Conservation (phyloP, 2,113 vertebrate species). For the Forbesichthys agassizii region DNA sequence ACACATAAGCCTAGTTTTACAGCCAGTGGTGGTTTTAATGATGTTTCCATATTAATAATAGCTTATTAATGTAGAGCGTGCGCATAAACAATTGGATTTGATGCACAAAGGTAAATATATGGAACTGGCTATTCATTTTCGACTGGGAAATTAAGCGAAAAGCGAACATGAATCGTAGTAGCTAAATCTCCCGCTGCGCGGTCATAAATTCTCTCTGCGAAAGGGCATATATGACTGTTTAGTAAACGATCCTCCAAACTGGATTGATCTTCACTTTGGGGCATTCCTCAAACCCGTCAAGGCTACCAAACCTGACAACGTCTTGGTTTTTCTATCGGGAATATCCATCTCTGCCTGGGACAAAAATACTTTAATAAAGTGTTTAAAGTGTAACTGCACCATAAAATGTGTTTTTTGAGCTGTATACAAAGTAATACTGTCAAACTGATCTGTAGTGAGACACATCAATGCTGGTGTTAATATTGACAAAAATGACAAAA, state of each 20-base stretch:
- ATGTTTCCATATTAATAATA: background rate
- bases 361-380: slow-evolving; percentile 1
- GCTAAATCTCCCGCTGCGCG: slow-evolving; percentile 37
- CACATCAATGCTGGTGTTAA: no score
- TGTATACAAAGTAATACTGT: no score
- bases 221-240: slow-evolving; percentile 70
- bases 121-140: background rate
- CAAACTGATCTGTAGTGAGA: no score
- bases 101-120: background rate
- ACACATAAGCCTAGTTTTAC: background rate
- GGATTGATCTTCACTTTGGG: slow-evolving; percentile 67
- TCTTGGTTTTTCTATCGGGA: slow-evolving; percentile 67
- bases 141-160: slow-evolving; percentile 27
- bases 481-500: no score
- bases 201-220: slow-evolving; percentile 58
- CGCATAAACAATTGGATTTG: slow-evolving; percentile 2
- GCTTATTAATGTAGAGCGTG: background rate
- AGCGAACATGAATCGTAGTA: slow-evolving; percentile 48
- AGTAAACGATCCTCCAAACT: slow-evolving; percentile 51
- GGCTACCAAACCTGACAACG: slow-evolving; percentile 68
- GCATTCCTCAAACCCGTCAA: slow-evolving; percentile 68
- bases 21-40: slow-evolving; percentile 3
- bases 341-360: slow-evolving; percentile 28
- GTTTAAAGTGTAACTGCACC: no score
- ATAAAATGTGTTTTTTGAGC: no score